These are phyloP conservation scores for Ichneumoninae sp. DNA, from an alignment of 2,888 invertebrate species.

Conservation along the genomic window DNA sequence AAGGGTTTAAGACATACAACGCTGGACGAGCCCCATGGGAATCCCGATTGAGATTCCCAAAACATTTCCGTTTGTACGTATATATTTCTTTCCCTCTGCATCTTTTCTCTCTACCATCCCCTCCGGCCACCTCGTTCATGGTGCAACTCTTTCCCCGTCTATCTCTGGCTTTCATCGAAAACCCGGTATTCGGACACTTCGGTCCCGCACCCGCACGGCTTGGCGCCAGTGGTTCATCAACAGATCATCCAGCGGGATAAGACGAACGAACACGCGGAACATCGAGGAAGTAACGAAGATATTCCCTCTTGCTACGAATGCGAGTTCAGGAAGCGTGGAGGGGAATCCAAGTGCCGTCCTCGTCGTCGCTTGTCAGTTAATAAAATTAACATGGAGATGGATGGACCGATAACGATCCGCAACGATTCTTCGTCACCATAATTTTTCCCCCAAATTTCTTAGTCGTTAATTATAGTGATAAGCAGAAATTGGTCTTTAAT, in stretches of 20 bases:
- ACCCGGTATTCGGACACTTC: conserved; percentile 5
- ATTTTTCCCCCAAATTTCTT: neutral
- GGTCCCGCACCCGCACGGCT: neutral
- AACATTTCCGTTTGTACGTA: conserved; percentile 39
- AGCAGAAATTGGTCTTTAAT: conserved; percentile 23
- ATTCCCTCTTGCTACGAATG: conserved; percentile 24
- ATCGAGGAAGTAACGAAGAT: conserved; percentile 54
- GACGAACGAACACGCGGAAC: conserved; percentile 47
- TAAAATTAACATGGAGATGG: conserved; percentile 38
- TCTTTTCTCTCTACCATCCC: neutral
- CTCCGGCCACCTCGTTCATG: neutral
- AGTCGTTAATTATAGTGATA: neutral
- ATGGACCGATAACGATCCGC: conserved; percentile 40
- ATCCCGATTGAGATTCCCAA: conserved; percentile 40
- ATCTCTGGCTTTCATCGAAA: conserved; percentile 22
- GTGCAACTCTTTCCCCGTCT: conserved; percentile 27
- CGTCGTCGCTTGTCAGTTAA: conserved; percentile 38
- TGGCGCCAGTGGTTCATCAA: conserved; percentile 25
- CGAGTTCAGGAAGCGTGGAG: neutral
- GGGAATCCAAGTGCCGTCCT: neutral
- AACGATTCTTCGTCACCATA: conserved; percentile 3
- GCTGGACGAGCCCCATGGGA: conserved; percentile 29
- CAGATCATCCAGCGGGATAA: conserved; percentile 65
- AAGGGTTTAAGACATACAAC: neutral
- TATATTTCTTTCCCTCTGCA: neutral